Evolutionary conservation across 2,888 invertebrate species (phyloP), one percentile per base, ranked within the genome.

Genomic region (Andrena minutula): DNA sequence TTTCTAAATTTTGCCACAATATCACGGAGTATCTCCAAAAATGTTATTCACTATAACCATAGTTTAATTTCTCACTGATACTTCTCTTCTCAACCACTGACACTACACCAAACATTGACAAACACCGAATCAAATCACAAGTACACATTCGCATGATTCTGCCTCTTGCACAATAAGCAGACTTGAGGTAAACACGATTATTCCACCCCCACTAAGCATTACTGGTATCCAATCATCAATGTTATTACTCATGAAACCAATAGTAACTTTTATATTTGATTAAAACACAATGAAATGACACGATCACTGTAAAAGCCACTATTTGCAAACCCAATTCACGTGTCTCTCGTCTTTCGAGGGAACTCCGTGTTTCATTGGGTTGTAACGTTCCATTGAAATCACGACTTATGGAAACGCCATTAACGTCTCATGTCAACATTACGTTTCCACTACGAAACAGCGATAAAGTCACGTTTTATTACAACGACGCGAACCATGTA

Each of bases 401-500:
- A 41, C 41, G 41, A 41, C 41, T 41, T 30, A 16, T 30, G n/a
- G n/a, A n/a, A n/a, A n/a, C 28, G 28, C 58, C 23, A 58, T 47
- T 47, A 70, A 60, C 58, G 47, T 58, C 23, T 58, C 56, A 58
- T 41, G 58, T 41, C 16, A 16, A 28, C 41, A 56, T 72, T 32
- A n/a, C 30, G 32, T 49, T 51, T 61, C 51, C 23, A 32, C 61
- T 32, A 16, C n/a, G 69, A 10, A 35, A 26, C 41, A 28, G 10
- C 69, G 69, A 70, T 51, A 70, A 53, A 74, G 64, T 53, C 65
- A 61, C 30, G 53, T 80, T 75, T 71, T 66, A 61, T 82, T 66
- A 74, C 35, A 47, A 56, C 70, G 70, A 80, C 61, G 56, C 58
- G 75, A 80, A 70, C 60, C 80, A 26, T 66, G 66, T 53, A 71